A percentile compares a stretch with the other conserved stretches of the same genome.
Evolutionary conservation across 2,113 vertebrate genomes (phyloP).

Genomic region (Gracilinanus agilis): DNA sequence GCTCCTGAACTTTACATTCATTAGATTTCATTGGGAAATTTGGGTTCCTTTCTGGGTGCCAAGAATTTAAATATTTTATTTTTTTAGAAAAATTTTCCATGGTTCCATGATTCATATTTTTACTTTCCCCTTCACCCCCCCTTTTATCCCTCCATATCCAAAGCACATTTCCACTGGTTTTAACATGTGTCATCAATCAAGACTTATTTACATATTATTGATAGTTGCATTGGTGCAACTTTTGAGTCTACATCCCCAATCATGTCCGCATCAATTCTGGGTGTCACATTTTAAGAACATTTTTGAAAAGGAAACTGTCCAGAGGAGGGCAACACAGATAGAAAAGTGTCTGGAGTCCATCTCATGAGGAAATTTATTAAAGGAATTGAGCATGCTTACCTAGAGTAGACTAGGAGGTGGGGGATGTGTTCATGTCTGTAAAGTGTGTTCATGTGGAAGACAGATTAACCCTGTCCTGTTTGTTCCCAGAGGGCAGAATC

Average conservation of each 20-base stretch:
- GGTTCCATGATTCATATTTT: too few species aligned
- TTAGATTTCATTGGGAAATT: neutral
- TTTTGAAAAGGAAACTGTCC: neutral
- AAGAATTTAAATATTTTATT: too few species aligned
- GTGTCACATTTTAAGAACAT: neutral
- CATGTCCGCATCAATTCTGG: too few species aligned
- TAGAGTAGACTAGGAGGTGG: neutral
- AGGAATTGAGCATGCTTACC: neutral
- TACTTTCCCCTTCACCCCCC: too few species aligned
- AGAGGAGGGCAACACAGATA: neutral
- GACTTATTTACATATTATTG: too few species aligned
- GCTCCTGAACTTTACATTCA: neutral
- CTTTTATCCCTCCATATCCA: too few species aligned
- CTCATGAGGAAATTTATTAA: neutral
- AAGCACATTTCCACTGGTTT: too few species aligned
- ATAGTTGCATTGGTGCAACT: too few species aligned
- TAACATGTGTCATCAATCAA: too few species aligned
- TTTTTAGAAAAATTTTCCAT: too few species aligned
- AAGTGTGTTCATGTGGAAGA: neutral
- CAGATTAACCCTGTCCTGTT: neutral
- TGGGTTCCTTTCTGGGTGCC: neutral
- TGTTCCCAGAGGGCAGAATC: neutral
- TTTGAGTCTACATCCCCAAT: too few species aligned
- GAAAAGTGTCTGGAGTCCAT: neutral
- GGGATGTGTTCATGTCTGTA: neutral